These are phyloP conservation scores for Oncorhynchus keta DNA, from an alignment of 2,113 vertebrate species.

Conservation along the genomic window DNA sequence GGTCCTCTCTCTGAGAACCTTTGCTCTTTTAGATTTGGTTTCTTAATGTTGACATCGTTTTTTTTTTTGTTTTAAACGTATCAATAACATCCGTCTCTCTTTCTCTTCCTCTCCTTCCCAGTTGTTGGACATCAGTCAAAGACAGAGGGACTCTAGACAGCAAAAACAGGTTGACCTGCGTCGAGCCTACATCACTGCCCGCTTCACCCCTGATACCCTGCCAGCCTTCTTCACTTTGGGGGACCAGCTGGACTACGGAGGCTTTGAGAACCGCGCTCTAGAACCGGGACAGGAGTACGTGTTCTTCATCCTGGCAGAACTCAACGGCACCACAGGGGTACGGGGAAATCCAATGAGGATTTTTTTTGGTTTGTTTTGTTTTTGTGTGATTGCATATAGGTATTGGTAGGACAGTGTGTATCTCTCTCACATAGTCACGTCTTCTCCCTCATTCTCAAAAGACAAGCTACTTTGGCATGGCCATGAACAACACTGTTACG, in stretches of 20 bases:
- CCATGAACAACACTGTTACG: too few relatives aligned
- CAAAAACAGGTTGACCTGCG: conserved; percentile 87
- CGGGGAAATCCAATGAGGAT: conserved; percentile 27
- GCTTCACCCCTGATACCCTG: conserved; percentile 82
- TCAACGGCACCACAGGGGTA: conserved; percentile 87
- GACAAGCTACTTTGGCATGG: too few relatives aligned
- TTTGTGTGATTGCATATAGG: conserved; percentile 8
- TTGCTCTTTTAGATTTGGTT: too few relatives aligned
- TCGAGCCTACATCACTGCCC: conserved; percentile 90
- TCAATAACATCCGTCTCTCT: neutral
- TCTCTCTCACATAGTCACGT: too few relatives aligned
- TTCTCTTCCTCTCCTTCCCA: conserved; percentile 47
- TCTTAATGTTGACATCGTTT: too few relatives aligned
- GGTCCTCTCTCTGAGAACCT: too few relatives aligned
- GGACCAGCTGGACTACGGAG: conserved; percentile 91
- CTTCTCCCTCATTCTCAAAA: too few relatives aligned
- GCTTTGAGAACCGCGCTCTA: conserved; percentile 90
- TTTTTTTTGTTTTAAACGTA: too few relatives aligned
- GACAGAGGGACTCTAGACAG: conserved; percentile 85
- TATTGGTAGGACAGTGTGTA: too few relatives aligned
- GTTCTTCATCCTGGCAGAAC: conserved; percentile 91
- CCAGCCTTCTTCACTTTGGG: conserved; percentile 88
- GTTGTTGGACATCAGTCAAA: conserved; percentile 86
- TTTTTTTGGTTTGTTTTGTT: conserved; percentile 4
- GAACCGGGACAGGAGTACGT: conserved; percentile 91